A percentile compares a stretch with the other conserved stretches of the same genome.
Evolutionary conservation across 2,113 vertebrate species (phyloP).

Genomic region (Passer montanus): DNA sequence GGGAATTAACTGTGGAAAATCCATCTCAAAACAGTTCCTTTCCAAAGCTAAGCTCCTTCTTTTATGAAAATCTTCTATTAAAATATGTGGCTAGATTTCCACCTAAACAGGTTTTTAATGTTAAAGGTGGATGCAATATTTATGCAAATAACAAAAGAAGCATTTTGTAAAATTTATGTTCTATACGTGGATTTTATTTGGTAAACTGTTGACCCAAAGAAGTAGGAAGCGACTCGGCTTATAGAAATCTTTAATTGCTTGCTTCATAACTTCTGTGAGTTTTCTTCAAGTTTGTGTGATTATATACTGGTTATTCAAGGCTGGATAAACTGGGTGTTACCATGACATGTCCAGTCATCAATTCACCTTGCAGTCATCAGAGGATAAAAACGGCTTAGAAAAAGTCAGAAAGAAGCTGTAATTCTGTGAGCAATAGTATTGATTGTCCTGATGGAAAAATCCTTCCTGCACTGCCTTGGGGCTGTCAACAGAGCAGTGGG

Average conservation of each 20-base stretch:
- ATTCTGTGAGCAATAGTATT: neutral
- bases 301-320: neutral
- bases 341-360: neutral
- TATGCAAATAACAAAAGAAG: neutral
- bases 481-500: neutral
- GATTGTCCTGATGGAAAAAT: neutral
- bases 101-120: neutral
- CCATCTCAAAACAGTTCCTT: neutral
- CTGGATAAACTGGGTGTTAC: neutral
- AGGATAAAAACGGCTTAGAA: neutral
- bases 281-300: neutral
- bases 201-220: neutral
- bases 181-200: neutral
- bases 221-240: neutral
- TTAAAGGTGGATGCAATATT: neutral
- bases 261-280: neutral
- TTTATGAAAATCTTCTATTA: neutral
- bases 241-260: neutral
- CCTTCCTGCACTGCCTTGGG: neutral
- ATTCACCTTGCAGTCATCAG: neutral
- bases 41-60: neutral
- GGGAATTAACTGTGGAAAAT: neutral
- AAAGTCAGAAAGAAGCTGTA: neutral
- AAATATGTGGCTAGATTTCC: neutral
- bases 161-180: neutral